Percentiles rank a stretch among this genome's conserved stretches.
These are phyloP conservation scores for Parthenolecanium corni DNA, from an alignment of 2,888 invertebrate genomes.

Conservation along the genomic window DNA sequence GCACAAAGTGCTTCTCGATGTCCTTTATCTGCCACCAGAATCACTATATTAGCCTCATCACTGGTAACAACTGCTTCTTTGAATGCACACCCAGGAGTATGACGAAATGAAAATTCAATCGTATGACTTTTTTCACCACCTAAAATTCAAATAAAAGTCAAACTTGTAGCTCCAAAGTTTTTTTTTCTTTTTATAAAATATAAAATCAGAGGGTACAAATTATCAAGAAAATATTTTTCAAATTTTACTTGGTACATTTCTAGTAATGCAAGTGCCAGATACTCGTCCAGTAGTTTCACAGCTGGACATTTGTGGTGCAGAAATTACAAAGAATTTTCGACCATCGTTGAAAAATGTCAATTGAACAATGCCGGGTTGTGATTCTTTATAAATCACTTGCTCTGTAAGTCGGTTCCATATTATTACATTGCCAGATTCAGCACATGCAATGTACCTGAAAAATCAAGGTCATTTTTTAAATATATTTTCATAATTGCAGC, in stretches of 20 bases:
- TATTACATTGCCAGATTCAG: constrained; percentile 81
- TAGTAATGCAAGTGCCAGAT: constrained; percentile 53
- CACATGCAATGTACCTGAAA: constrained; percentile 59
- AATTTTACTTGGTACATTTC: constrained; percentile 67
- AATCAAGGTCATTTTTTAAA: too few species aligned
- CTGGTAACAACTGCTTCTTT: constrained; percentile 67
- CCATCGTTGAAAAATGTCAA: constrained; percentile 62
- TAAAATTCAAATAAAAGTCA: constrained; percentile 33
- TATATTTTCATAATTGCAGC: too few species aligned
- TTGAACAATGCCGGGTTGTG: constrained; percentile 68
- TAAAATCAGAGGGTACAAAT: not conserved
- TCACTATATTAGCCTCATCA: constrained; percentile 65
- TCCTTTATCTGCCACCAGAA: constrained; percentile 69
- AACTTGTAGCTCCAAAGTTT: too few species aligned
- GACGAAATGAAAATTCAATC: constrained; percentile 69
- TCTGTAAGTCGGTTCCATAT: constrained; percentile 73
- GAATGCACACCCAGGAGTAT: constrained; percentile 56
- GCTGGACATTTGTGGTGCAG: constrained; percentile 53
- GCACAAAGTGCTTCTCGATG: constrained; percentile 71
- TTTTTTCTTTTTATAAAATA: not conserved
- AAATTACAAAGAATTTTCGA: constrained; percentile 60
- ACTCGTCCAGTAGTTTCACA: constrained; percentile 51
- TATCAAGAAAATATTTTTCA: constrained; percentile 14
- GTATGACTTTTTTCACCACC: constrained; percentile 67
- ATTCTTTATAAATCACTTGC: constrained; percentile 57